Base-by-base conservation (phyloP, 2,888 invertebrate genomes). In the Actias luna region DNA sequence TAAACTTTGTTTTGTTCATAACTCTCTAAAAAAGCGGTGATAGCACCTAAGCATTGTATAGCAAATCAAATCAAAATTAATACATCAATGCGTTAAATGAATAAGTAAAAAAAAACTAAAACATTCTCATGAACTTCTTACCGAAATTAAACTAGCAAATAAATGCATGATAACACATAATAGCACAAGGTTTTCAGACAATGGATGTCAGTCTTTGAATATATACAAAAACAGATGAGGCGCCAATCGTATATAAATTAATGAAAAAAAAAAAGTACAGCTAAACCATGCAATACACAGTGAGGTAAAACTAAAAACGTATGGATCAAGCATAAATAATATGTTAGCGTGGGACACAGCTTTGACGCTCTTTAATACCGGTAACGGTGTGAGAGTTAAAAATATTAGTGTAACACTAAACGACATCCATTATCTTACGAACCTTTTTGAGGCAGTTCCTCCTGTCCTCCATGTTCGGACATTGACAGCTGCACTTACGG, bases 401-500 rank as follows among this genome's bases (percentile, higher is more conserved):
- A 10, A 16, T 10, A 52, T 61, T 61, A 61, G 61, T 61, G 69
- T n/a, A n/a, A 68, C 69, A 68, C 67, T 68, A 69, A 14, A 66
- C 66, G 73, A 92, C 92, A 92, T 92, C 92, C 92, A 89, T 87
- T 75, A 85, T 91, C 91, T 82, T 77, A 92, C 92, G 79, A 87
- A 92, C 92, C 92, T 92, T 84, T 77, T 74, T 83, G 73, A 87
- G 83, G 71, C 92, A 92, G 67, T 70, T 77, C 74, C 89, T 80
- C 72, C 89, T 84, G 67, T 89, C 89, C 67, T 85, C 84, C 73
- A 77, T 69, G 84, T 91, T 86, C 73, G 91, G 87, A 78, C 92
- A 92, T 79, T 89, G 88, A 77, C 92, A 92, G 83, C 85, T 74
- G 83, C 91, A 92, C 92, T 92, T 92, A 92, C 92, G 92, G 80